Percentiles rank a stretch among this genome's conserved stretches.
phyloP scores from a whole-genome alignment of 2,113 vertebrate species.

The Columbina picui region DNA sequence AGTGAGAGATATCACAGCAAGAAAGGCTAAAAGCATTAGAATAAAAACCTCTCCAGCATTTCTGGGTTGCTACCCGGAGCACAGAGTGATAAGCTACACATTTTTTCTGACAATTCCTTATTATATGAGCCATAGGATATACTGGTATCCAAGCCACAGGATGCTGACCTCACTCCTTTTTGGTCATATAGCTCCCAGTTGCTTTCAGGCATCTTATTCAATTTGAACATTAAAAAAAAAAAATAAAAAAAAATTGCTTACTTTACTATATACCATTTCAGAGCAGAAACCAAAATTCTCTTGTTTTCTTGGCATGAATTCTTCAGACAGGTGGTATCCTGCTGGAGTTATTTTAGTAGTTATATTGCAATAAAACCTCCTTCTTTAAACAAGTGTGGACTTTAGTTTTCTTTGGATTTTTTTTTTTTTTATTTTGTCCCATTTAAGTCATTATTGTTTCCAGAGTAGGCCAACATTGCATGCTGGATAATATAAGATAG shows the following conservation, averaged over 20 bases:
- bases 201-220: background rate
- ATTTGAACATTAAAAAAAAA: background rate
- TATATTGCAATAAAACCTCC: background rate
- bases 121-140: background rate
- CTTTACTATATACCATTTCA: background rate
- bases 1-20: background rate
- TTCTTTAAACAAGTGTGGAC: background rate
- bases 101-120: background rate
- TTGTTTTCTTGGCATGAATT: background rate
- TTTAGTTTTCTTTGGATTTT: background rate
- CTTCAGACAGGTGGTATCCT: background rate
- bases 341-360: background rate
- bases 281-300: fast-evolving
- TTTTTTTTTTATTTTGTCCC: background rate
- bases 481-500: background rate
- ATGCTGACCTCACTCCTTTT: background rate
- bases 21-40: background rate
- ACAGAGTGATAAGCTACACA: background rate
- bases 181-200: background rate
- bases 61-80: background rate
- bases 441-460: background rate
- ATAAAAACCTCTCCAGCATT: background rate
- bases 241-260: background rate
- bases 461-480: background rate
- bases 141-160: background rate